Conservation (phyloP, 1,140 invertebrate species). For the Limonius californicus region DNA sequence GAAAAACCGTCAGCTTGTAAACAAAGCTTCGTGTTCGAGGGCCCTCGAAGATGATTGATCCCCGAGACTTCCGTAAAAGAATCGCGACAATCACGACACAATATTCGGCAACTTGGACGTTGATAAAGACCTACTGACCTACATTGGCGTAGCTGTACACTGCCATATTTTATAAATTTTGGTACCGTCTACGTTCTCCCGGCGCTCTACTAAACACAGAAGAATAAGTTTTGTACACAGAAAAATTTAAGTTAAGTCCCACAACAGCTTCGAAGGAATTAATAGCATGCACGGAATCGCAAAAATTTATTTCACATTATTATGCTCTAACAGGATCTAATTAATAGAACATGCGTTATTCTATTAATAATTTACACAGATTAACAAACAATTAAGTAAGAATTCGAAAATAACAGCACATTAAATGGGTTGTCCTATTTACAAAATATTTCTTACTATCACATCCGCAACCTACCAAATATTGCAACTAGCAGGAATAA, state of each 20-base stretch:
- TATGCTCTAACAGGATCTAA: background rate
- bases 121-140: constrained; percentile 16
- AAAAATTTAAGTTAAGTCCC: background rate
- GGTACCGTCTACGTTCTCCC: background rate
- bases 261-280: background rate
- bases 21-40: background rate
- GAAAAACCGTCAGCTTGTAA: background rate
- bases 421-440: background rate
- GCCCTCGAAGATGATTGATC: background rate
- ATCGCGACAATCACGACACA: background rate
- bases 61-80: background rate
- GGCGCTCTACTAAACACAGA: background rate
- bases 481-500: background rate
- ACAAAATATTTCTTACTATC: background rate
- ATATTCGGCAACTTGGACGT: background rate
- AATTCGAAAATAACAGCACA: background rate
- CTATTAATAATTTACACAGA: background rate
- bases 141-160: background rate
- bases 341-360: background rate
- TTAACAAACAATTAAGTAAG: background rate
- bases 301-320: background rate
- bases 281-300: background rate
- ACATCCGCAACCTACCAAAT: background rate
- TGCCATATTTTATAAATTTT: background rate
- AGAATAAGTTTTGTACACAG: background rate